Conservation (phyloP, 2,888 invertebrate species). For the Eurytoma adleriae region DNA sequence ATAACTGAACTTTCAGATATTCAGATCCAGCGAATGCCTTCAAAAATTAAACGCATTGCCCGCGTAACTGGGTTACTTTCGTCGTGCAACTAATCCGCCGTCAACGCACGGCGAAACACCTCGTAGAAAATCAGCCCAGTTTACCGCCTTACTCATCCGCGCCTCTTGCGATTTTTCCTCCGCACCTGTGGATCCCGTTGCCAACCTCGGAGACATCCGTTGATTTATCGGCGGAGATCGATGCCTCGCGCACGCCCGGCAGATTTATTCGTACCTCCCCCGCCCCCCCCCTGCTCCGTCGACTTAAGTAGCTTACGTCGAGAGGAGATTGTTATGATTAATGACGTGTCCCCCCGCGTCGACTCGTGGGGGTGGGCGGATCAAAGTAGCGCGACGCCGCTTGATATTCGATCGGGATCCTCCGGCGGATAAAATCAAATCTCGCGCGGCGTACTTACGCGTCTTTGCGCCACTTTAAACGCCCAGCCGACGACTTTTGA, state of each 20-base stretch:
- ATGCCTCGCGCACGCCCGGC: slow-evolving; percentile 4
- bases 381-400: slow-evolving; percentile 25
- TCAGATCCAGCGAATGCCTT: no score
- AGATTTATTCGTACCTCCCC: slow-evolving; percentile 31
- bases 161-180: slow-evolving; percentile 15
- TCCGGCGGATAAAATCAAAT: neutral
- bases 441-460: neutral
- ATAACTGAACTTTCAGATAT: no score
- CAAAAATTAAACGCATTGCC: no score
- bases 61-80: no score
- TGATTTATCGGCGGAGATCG: slow-evolving; percentile 50
- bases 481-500: no score
- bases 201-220: neutral
- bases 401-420: neutral
- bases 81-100: neutral
- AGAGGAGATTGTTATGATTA: slow-evolving; percentile 53
- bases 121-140: neutral
- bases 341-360: slow-evolving; percentile 39
- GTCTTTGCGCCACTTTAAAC: neutral
- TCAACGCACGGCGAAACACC: neutral
- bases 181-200: slow-evolving; percentile 16
- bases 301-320: slow-evolving; percentile 55
- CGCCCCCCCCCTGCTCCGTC: neutral
- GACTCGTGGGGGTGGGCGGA: slow-evolving; percentile 17
- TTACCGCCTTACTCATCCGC: neutral